Percentiles rank a stretch among this genome's conserved stretches.
Conservation (phyloP, 2,888 invertebrate species). For the Eupithecia abbreviata region DNA sequence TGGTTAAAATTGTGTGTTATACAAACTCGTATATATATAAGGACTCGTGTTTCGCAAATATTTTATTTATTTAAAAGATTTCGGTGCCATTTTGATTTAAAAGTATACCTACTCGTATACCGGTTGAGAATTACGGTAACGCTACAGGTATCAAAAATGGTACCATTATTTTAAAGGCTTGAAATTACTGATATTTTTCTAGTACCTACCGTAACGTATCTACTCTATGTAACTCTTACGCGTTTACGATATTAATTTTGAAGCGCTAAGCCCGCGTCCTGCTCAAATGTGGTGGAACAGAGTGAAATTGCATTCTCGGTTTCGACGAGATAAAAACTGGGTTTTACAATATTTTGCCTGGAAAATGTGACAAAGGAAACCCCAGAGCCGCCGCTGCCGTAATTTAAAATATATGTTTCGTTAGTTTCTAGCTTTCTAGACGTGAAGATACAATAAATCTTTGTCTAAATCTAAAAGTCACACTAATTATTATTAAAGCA, state of each 20-base stretch:
- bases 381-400: neutral
- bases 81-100: no score
- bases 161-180: no score
- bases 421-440: neutral
- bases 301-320: conserved; percentile 24
- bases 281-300: conserved; percentile 2
- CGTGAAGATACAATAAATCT: neutral
- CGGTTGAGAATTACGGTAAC: no score
- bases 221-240: neutral
- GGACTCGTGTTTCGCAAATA: no score
- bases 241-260: neutral
- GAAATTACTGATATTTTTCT: no score
- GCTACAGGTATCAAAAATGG: no score
- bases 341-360: conserved; percentile 9
- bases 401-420: conserved; percentile 15
- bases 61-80: no score
- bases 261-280: neutral
- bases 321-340: conserved; percentile 20
- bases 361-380: conserved; percentile 32
- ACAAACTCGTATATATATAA: no score
- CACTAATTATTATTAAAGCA: no score
- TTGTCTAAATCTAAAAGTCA: neutral
- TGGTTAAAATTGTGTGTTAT: no score
- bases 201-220: no score
- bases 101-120: no score